Conservation (phyloP, 92 coral and sea anemone genomes). For the Palythoa grandiflora region DNA sequence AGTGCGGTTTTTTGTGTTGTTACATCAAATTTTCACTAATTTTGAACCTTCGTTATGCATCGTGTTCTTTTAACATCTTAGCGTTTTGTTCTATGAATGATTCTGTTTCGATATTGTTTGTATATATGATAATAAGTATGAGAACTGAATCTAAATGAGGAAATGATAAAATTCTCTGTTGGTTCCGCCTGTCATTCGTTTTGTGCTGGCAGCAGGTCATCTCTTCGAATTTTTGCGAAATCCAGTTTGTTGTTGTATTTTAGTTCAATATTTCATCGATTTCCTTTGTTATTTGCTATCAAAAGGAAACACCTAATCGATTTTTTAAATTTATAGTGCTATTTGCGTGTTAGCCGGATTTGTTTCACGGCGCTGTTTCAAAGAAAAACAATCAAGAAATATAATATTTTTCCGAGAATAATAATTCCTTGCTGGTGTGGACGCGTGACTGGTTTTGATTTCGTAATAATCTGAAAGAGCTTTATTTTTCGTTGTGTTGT, state of each 20-base stretch:
- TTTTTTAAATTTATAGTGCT: neutral
- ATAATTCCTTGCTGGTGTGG: too few species aligned
- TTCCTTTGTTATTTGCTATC: neutral
- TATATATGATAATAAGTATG: neutral
- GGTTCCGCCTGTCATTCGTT: constrained; percentile 16
- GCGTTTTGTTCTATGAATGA: constrained; percentile 1
- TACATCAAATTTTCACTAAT: neutral
- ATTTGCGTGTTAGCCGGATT: neutral
- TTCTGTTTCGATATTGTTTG: constrained; percentile 18
- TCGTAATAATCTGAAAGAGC: neutral
- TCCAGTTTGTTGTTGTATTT: neutral
- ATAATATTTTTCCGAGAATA: neutral
- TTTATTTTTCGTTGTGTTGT: neutral
- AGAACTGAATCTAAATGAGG: constrained; percentile 32
- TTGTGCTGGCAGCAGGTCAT: neutral
- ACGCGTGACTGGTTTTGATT: neutral
- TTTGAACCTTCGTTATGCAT: neutral
- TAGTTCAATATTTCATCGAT: neutral
- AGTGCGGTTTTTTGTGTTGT: too few species aligned
- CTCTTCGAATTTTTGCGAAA: neutral
- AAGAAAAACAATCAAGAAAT: neutral
- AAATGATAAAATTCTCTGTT: constrained; percentile 9
- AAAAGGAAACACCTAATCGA: neutral
- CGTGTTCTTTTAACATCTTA: neutral
- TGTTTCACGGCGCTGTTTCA: neutral